Evolutionary conservation across 2,888 invertebrate species (phyloP).

Genomic region (Seladonia tumulorum): DNA sequence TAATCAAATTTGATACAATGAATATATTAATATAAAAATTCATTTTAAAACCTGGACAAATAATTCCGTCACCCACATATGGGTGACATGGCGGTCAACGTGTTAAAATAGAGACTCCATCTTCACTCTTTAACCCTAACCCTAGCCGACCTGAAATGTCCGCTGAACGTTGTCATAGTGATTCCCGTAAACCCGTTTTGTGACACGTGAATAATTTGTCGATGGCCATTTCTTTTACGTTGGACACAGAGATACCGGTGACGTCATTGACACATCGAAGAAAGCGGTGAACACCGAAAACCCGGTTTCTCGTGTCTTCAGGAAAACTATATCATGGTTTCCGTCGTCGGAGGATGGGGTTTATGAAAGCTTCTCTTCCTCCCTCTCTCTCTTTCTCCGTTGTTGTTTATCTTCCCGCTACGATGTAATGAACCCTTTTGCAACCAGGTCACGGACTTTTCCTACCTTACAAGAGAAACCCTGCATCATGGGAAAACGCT

Average conservation of each 20-base stretch:
- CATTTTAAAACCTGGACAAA: too few species aligned
- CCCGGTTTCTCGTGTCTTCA: not conserved
- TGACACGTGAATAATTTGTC: too few species aligned
- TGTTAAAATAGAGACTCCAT: too few species aligned
- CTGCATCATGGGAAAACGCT: conserved; percentile 25
- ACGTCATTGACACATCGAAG: not conserved
- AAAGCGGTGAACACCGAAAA: not conserved
- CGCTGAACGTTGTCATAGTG: too few species aligned
- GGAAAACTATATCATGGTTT: not conserved
- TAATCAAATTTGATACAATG: too few species aligned
- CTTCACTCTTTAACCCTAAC: too few species aligned
- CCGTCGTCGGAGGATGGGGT: not conserved
- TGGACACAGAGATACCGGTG: not conserved
- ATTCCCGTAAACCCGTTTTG: too few species aligned
- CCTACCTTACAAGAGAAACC: conserved; percentile 17
- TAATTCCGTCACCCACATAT: too few species aligned
- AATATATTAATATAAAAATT: too few species aligned
- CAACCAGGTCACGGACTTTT: conserved; percentile 50
- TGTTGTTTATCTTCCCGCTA: conserved; percentile 10
- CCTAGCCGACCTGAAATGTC: too few species aligned
- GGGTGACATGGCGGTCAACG: too few species aligned
- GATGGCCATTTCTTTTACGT: too few species aligned
- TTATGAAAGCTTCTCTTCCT: conserved; percentile 31
- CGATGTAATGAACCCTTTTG: conserved; percentile 53
- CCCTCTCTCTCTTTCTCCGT: not conserved